Evolutionary conservation across 2,888 invertebrate species (phyloP).

Genomic region (Notodonta dromedarius): DNA sequence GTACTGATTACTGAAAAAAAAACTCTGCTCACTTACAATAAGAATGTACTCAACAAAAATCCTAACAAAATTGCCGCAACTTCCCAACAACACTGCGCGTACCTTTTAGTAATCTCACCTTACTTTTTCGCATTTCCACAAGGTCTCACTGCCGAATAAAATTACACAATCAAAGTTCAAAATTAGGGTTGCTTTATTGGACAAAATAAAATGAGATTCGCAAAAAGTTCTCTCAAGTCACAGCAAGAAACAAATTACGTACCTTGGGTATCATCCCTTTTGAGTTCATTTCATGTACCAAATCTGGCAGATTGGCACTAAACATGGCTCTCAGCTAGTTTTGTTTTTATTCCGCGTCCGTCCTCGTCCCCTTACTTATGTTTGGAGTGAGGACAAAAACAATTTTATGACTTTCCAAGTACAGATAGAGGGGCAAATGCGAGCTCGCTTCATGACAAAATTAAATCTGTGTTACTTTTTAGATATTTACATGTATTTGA

Average conservation of each 20-base stretch:
- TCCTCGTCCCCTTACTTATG: slow-evolving; percentile 36
- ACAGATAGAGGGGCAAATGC: slow-evolving; percentile 37
- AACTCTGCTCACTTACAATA: background rate
- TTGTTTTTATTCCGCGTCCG: slow-evolving; percentile 37
- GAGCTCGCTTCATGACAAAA: slow-evolving; percentile 25
- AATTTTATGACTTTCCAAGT: slow-evolving; percentile 46
- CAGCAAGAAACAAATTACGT: slow-evolving; percentile 40
- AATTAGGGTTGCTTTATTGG: slow-evolving; percentile 51
- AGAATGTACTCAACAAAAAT: slow-evolving; percentile 22
- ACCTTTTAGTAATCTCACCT: slow-evolving; percentile 25
- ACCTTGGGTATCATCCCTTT: slow-evolving; percentile 34
- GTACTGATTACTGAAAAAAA: slow-evolving; percentile 7
- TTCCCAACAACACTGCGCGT: slow-evolving; percentile 22
- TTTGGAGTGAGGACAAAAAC: slow-evolving; percentile 36
- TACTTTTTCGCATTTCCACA: slow-evolving; percentile 36
- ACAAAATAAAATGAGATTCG: slow-evolving; percentile 40
- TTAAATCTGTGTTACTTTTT: slow-evolving; percentile 38
- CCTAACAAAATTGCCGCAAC: slow-evolving; percentile 16
- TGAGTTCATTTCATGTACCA: slow-evolving; percentile 43
- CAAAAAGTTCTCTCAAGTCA: slow-evolving; percentile 39
- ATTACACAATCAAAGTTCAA: slow-evolving; percentile 52
- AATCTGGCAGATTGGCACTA: slow-evolving; percentile 48
- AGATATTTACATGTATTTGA: slow-evolving; percentile 41
- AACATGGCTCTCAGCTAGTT: slow-evolving; percentile 38
- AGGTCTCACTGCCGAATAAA: slow-evolving; percentile 41